Evolutionary conservation across 2,888 invertebrate species (phyloP), one percentile per base, ranked within the genome.

Genomic region (Sarcophaga variegata): DNA sequence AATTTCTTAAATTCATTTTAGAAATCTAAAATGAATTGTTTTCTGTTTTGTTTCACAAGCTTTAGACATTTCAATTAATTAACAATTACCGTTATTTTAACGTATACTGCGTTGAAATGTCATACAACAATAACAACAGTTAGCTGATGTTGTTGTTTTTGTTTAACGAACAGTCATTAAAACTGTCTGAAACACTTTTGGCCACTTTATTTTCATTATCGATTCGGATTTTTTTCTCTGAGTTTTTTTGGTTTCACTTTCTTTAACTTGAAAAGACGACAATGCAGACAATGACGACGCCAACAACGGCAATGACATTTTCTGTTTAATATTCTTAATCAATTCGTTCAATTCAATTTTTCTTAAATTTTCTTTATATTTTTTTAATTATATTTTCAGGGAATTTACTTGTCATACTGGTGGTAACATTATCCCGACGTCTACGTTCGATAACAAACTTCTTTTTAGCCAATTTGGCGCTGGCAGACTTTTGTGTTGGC

Each of bases 401-500:
- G 4, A 98, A 98, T 92, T 94, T 97, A 66, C 95, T 98, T 89
- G 98, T 98, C 79, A 97, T 98, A 88, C 94, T 97, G 82, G 98
- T 98, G 85, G 97, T 98, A 83, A 96, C 96, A 6, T 93, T 97
- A 87, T 98, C 97, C 85, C 95, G 97, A 82, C 95, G 97, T 71
- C 95, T 98, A 91, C 95, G 97, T 81, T 97, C 97, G 59, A 97
- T 97, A 89, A 98, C 98, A 66, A 98, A 98, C 93, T 98, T 98
- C 93, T 98, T 98, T 93, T 94, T 98, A 91, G 98, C 97, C 25
- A 98, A 98, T 93, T 94, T 98, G 89, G 98, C 98, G 0, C 96
- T 97, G 78, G 98, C 98, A 4, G 98, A 98, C 93, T 95, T 98
- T 89, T 97, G 97, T 91, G 98, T 98, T n/a, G 97, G 97, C 11